These are phyloP conservation scores for Acleris literana DNA, from an alignment of 2,888 invertebrate species.

Conservation along the genomic window DNA sequence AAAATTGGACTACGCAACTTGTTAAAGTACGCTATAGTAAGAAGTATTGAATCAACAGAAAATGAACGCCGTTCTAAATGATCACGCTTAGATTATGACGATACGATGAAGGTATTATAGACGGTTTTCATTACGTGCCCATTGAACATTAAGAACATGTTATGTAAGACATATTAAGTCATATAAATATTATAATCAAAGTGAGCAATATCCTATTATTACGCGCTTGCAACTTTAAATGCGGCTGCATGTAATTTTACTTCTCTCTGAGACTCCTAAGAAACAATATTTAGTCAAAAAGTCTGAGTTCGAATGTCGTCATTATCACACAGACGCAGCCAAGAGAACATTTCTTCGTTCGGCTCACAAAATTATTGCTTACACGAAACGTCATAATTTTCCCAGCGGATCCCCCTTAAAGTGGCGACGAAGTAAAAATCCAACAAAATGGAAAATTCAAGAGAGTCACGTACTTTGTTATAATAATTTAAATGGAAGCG, in stretches of 20 bases:
- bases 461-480: constrained; percentile 65
- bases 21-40: constrained; percentile 9
- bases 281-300: too few relatives aligned
- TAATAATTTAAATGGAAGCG: constrained; percentile 62
- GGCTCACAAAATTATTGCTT: constrained; percentile 54
- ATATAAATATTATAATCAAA: too few relatives aligned
- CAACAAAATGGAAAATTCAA: constrained; percentile 53
- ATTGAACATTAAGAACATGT: too few relatives aligned
- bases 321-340: constrained; percentile 1
- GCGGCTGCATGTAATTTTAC: too few relatives aligned
- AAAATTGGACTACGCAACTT: constrained; percentile 29
- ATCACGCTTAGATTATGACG: too few relatives aligned
- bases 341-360: constrained; percentile 7
- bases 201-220: too few relatives aligned
- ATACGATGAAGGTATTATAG: too few relatives aligned
- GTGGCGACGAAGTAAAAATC: constrained; percentile 64
- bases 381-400: constrained; percentile 61
- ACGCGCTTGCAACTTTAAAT: too few relatives aligned
- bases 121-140: too few relatives aligned
- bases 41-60: neutral
- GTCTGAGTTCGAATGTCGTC: neutral
- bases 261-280: too few relatives aligned
- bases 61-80: neutral
- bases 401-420: constrained; percentile 60
- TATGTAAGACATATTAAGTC: too few relatives aligned